Base-by-base conservation (phyloP, 2,888 invertebrate species). In the Exocentrus adspersus region DNA sequence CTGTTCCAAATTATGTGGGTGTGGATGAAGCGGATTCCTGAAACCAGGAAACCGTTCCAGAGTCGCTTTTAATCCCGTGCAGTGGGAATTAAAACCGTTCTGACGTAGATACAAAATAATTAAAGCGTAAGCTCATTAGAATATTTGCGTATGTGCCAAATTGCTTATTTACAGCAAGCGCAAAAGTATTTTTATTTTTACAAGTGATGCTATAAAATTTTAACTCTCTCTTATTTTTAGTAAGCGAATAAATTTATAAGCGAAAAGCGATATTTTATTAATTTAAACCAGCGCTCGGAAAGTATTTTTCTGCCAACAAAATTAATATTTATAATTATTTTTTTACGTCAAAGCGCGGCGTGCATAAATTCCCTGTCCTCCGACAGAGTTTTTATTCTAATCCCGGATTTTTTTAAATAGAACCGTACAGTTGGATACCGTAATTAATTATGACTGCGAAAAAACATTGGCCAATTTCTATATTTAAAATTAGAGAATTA, bases 61-160 rank as follows among this genome's bases (percentile, higher is more conserved):
- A 32, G 51, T 16, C 17, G n/a, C 14, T 32, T 32, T 28, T 32
- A 46, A 32, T 14, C 5, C 37, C 14, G 5, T 19, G 30, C 19
- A 30, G 42, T 30, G 57, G 20, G 32, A 57, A 57, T 53, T 57
- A 62, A 62, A 60, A 48, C 62, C 50, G 20, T 54, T 59, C 53
- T 70, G 73, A 74, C 73, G 77, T 71, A 69, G 64, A 66, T 60
- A 62, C 57, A 67, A 73, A 75, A 75, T 77, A 77, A 77, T 76
- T 77, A 76, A 75, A 73, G 73, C 69, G 72, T 70, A 50, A 51
- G 67, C 73, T 77, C 75, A 75, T 76, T 75, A 76, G 70, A 71
- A 74, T 75, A 74, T 71, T 75, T 76, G 73, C 68, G 60, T 62
- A 46, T 60, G 58, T 74, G 75, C 76, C 76, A 76, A 76, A 77